Percentiles rank a stretch among this genome's conserved stretches.
Conservation (phyloP, 1,140 invertebrate genomes). For the Lepidotrigona ventralis region DNA sequence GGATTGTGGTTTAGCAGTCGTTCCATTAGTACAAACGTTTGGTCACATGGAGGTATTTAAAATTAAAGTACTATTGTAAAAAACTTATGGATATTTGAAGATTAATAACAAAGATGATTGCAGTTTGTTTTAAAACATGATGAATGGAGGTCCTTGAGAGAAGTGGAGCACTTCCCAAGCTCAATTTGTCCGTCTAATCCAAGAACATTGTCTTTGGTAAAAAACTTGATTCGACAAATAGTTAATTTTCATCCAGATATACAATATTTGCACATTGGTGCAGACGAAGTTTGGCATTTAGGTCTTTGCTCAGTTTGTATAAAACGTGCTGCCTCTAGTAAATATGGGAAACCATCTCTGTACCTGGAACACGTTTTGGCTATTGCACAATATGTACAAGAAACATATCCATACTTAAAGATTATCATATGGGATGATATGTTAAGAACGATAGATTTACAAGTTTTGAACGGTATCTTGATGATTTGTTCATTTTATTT, state of each 20-base stretch:
- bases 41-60: constrained; percentile 90
- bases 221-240: constrained; percentile 82
- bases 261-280: constrained; percentile 89
- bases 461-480: constrained; percentile 81
- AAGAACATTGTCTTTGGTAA: constrained; percentile 82
- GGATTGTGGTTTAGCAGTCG: constrained; percentile 86
- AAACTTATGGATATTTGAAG: constrained; percentile 81
- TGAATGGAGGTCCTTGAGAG: constrained; percentile 88
- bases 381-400: constrained; percentile 83
- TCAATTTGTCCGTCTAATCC: constrained; percentile 89
- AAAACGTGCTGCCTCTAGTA: constrained; percentile 79
- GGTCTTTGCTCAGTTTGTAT: constrained; percentile 89
- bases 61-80: background rate
- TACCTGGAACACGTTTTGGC: constrained; percentile 87
- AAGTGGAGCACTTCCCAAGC: constrained; percentile 88
- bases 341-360: constrained; percentile 80
- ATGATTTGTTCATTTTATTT: constrained; percentile 37
- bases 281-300: constrained; percentile 91
- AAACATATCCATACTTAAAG: constrained; percentile 83
- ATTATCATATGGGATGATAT: constrained; percentile 98
- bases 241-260: constrained; percentile 83
- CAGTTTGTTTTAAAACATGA: constrained; percentile 91
- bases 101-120: constrained; percentile 80
- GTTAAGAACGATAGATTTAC: constrained; percentile 87
- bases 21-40: constrained; percentile 97